Conservation (phyloP, 1,140 invertebrate genomes). For the Tetragnatha versicolor region DNA sequence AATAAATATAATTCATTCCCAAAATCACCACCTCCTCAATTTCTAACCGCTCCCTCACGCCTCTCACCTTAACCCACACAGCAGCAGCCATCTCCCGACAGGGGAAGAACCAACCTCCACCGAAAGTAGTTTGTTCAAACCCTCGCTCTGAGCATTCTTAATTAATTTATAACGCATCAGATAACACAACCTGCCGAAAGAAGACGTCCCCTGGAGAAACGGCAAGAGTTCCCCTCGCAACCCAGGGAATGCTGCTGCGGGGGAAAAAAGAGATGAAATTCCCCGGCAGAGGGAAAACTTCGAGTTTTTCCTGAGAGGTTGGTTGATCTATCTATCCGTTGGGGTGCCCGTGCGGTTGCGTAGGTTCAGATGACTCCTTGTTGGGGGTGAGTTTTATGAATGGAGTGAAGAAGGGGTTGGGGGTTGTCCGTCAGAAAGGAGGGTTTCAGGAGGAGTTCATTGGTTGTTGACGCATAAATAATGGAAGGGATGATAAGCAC, state of each 20-base stretch:
- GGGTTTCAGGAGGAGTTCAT: too few species aligned
- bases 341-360: too few species aligned
- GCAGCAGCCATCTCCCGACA: neutral
- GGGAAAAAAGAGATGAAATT: neutral
- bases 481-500: too few species aligned
- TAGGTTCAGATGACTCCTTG: too few species aligned
- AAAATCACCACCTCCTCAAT: neutral
- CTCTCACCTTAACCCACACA: neutral
- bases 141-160: constrained; percentile 19
- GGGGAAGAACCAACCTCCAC: neutral
- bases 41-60: neutral
- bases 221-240: neutral
- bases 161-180: constrained; percentile 49
- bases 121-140: constrained; percentile 16
- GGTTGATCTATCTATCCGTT: too few species aligned
- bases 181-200: constrained; percentile 20
- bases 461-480: too few species aligned
- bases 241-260: neutral
- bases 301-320: too few species aligned
- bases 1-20: neutral
- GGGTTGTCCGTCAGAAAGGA: too few species aligned
- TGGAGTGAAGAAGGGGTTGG: too few species aligned
- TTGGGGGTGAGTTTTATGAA: too few species aligned
- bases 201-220: neutral
- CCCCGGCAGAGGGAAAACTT: too few species aligned